Percentiles rank a stretch among this genome's conserved stretches.
These are phyloP conservation scores for Terrapene triunguis DNA, from an alignment of 2,113 vertebrate genomes.

Conservation along the genomic window DNA sequence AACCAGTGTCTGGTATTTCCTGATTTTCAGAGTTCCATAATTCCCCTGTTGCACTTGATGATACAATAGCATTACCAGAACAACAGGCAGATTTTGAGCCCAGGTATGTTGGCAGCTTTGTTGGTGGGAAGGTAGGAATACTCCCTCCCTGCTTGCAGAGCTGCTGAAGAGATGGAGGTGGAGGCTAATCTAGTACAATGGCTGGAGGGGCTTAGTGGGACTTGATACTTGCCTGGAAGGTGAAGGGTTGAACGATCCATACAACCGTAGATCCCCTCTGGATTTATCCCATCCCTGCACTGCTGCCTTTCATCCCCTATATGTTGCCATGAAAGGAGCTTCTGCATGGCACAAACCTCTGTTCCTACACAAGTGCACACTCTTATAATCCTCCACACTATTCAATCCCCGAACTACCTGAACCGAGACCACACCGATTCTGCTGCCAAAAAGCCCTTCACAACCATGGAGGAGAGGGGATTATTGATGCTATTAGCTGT, in stretches of 20 bases:
- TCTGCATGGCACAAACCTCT: too few relatives aligned
- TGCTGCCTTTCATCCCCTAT: neutral
- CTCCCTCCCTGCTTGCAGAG: neutral
- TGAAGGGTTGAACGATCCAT: neutral
- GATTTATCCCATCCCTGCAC: neutral
- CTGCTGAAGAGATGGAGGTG: neutral
- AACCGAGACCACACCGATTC: neutral
- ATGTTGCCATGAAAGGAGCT: neutral
- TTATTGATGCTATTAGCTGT: neutral
- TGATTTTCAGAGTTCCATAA: neutral
- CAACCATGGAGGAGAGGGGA: neutral
- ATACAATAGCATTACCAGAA: neutral
- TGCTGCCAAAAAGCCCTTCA: neutral
- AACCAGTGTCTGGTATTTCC: neutral
- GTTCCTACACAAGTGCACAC: neutral
- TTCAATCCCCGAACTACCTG: neutral
- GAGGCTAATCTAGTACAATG: neutral
- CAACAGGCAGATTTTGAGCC: neutral
- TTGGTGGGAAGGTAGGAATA: neutral
- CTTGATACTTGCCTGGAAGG: neutral
- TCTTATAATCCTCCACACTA: neutral
- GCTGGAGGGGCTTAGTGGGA: neutral
- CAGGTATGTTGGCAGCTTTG: neutral
- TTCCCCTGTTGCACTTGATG: neutral
- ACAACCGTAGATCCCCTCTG: neutral